A percentile compares a stretch with the other conserved stretches of the same genome.
Conservation (phyloP, 92 coral and sea anemone genomes). For the Epizoanthus scotinus region DNA sequence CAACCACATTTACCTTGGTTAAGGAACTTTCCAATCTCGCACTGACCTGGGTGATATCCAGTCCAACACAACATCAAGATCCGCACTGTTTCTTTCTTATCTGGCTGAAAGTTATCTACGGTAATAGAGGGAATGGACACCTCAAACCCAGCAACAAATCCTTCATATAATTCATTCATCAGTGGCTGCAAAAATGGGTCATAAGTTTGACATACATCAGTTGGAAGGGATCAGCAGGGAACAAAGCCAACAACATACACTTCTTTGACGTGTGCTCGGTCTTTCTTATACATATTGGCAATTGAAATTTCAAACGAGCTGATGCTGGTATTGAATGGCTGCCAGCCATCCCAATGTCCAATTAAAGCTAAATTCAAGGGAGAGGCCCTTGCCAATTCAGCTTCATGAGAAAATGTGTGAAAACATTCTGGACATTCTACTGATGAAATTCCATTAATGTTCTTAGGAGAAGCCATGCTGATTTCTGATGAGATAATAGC, state of each 20-base stretch:
- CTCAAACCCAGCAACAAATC: conserved; percentile 61
- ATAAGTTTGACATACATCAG: conserved; percentile 45
- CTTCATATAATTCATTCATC: conserved; percentile 47
- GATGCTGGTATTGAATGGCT: too few relatives aligned
- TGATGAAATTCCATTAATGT: too few relatives aligned
- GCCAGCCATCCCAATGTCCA: too few relatives aligned
- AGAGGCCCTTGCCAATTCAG: too few relatives aligned
- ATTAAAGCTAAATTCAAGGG: too few relatives aligned
- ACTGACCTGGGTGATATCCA: conserved; percentile 69
- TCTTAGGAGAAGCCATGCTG: too few relatives aligned
- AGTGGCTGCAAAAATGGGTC: conserved; percentile 70
- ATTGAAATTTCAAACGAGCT: conserved; percentile 53
- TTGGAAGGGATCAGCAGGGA: conserved; percentile 46
- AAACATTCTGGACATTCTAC: too few relatives aligned
- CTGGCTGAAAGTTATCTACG: too few relatives aligned
- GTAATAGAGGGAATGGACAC: conserved; percentile 38
- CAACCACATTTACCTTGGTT: conserved; percentile 71
- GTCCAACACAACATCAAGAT: conserved; percentile 62
- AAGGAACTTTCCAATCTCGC: conserved; percentile 69
- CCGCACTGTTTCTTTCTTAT: conserved; percentile 44
- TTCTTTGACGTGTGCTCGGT: conserved; percentile 50
- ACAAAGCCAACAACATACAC: conserved; percentile 67
- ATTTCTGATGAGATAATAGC: conserved; percentile 39
- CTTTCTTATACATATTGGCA: conserved; percentile 52
- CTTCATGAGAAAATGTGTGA: too few relatives aligned